These are phyloP conservation scores for Drosophila erecta DNA, from an alignment of 1,140 invertebrate genomes.

Conservation along the genomic window DNA sequence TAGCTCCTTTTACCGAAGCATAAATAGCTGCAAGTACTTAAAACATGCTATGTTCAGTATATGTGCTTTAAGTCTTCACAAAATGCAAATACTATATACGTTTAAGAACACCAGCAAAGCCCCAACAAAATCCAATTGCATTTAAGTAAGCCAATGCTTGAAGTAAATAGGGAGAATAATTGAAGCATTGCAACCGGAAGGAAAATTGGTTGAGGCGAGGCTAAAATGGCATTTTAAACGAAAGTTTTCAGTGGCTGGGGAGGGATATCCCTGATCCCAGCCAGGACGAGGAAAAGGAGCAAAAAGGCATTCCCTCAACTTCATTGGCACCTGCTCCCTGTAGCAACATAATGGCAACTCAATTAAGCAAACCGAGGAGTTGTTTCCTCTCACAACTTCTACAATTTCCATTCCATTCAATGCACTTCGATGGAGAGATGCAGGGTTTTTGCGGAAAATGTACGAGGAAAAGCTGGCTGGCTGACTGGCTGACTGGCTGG, in stretches of 20 bases:
- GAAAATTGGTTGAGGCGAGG: conserved; percentile 31
- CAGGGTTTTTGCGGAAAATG: conserved; percentile 2
- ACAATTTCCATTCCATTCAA: conserved; percentile 68
- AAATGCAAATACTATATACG: conserved; percentile 2
- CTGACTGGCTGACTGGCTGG: background rate
- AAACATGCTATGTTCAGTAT: background rate
- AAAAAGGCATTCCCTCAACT: conserved; percentile 23
- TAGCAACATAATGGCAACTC: conserved; percentile 71
- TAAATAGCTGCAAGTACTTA: background rate
- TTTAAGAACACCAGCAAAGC: conserved; percentile 5
- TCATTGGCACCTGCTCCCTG: conserved; percentile 35
- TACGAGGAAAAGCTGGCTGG: background rate
- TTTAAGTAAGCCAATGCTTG: conserved; percentile 26
- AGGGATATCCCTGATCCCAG: conserved; percentile 2
- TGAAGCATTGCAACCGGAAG: conserved; percentile 26
- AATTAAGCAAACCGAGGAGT: conserved; percentile 76
- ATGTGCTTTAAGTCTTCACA: background rate
- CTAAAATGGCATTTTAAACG: conserved; percentile 47
- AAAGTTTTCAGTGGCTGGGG: conserved; percentile 24
- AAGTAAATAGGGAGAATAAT: conserved; percentile 31
- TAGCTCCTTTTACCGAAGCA: background rate
- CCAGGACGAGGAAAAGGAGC: background rate
- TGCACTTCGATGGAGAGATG: conserved; percentile 36
- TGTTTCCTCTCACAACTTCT: conserved; percentile 53
- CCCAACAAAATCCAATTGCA: conserved; percentile 23